phyloP scores from a whole-genome alignment of 2,888 invertebrate species.

The Metopia argyrocephala region DNA sequence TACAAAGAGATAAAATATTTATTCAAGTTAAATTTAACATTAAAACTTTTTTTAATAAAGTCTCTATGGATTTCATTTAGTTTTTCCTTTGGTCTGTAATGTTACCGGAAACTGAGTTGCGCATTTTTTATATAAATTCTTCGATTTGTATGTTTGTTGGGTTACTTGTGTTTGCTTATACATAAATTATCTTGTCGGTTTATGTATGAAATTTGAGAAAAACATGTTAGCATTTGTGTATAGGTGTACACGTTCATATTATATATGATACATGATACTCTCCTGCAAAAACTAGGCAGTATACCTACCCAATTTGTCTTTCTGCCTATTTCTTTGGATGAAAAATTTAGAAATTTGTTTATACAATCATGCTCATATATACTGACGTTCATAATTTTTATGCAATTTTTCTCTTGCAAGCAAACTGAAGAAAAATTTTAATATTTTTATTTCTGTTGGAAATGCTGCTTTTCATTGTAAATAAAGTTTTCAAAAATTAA shows the following conservation, averaged over 20 bases:
- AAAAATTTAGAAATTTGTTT: not conserved
- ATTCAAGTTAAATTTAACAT: too few relatives aligned
- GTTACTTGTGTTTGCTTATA: not conserved
- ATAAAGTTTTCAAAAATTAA: too few relatives aligned
- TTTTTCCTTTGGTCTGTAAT: too few relatives aligned
- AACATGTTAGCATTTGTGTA: not conserved
- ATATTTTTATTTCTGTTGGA: not conserved
- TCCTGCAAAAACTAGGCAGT: not conserved
- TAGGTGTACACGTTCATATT: not conserved
- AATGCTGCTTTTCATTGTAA: not conserved
- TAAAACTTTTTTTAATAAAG: too few relatives aligned
- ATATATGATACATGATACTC: constrained; percentile 35
- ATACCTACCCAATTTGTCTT: not conserved
- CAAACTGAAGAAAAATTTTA: not conserved
- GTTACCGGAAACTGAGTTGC: too few relatives aligned
- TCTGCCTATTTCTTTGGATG: not conserved
- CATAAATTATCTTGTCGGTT: not conserved
- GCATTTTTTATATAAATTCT: too few relatives aligned
- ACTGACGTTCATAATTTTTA: too few relatives aligned
- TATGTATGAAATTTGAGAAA: not conserved
- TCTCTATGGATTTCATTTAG: too few relatives aligned
- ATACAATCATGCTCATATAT: not conserved
- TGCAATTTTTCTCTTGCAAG: too few relatives aligned
- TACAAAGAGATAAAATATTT: too few relatives aligned
- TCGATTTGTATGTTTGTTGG: too few relatives aligned